Evolutionary conservation across 2,888 invertebrate genomes (phyloP), one percentile per base, ranked within the genome.

Genomic region (Volucella zonaria): DNA sequence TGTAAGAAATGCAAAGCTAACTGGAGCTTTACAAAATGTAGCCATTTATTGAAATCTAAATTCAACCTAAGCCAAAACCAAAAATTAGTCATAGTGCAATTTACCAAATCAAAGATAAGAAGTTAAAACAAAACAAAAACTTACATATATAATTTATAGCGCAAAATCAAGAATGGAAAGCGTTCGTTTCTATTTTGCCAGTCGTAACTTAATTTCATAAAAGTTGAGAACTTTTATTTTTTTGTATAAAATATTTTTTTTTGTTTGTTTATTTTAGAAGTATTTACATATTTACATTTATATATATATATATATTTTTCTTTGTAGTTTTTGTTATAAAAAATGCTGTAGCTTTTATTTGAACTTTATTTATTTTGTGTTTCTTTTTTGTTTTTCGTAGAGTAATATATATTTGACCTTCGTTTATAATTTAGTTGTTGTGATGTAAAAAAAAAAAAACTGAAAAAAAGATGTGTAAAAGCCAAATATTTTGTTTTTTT

Each of bases 71-170:
- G 64, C 85, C 61, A 73, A 77, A 79, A 79, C 79, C 83, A 83
- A 83, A 79, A 79, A 79, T 71, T 75, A 79, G 79, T 79, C 51
- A 40, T 83, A 83, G 79, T 76, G 75, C 75, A 80, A 85, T 81
- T 23, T 73, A 77, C 80, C 85, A 87, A 87, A 82, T 75, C 8
- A 52, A 79, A 75, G 40, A 42, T 52, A 49, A 38, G 11, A 42
- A 59, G 15, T 54, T 38, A 61, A 49, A 52, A 51, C 40, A 51
- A 70, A 40, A 56, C 49, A 66, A 80, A 61, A 75, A 62, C 23
- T 52, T 15, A 47, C 67, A 70, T 47, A 66, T 31, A 61, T 42
- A 58, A 31, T 67, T 59, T 68, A 67, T 45, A 67, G 79, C 74
- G 80, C 62, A 79, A 75, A 75, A 73, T 51, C 40, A 71, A 51